These are phyloP conservation scores for Microplitis demolitor DNA, from an alignment of 1,140 invertebrate genomes.

Conservation along the genomic window DNA sequence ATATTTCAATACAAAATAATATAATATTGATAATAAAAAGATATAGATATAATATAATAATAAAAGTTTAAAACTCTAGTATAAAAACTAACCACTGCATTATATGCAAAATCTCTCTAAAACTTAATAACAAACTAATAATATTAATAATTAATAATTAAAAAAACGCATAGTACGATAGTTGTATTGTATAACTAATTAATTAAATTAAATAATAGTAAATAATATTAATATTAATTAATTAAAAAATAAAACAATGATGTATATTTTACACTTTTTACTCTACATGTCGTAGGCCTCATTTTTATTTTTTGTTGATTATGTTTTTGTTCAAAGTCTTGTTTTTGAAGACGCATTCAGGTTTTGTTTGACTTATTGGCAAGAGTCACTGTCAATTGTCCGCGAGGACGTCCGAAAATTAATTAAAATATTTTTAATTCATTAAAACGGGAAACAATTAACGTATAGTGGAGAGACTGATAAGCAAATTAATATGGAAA, in stretches of 20 bases:
- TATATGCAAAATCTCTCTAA: slow-evolving; percentile 39
- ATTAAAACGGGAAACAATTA: not conserved
- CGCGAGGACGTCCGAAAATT: slow-evolving; percentile 10
- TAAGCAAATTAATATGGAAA: not conserved
- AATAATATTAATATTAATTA: slow-evolving; percentile 37
- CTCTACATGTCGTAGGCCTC: slow-evolving; percentile 15
- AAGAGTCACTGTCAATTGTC: slow-evolving; percentile 19
- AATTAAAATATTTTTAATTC: not conserved
- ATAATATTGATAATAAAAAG: slow-evolving; percentile 2
- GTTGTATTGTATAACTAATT: slow-evolving; percentile 18
- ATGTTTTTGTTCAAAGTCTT: not conserved
- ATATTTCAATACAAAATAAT: slow-evolving; percentile 17
- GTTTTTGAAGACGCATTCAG: not conserved
- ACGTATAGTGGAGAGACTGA: not conserved
- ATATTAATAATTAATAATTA: slow-evolving; percentile 36
- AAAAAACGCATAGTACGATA: slow-evolving; percentile 35
- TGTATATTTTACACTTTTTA: slow-evolving; percentile 45
- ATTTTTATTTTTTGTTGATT: not conserved
- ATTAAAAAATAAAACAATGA: slow-evolving; percentile 37
- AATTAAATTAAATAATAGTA: slow-evolving; percentile 25
- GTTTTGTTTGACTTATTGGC: slow-evolving; percentile 20
- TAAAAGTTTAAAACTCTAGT: slow-evolving; percentile 34
- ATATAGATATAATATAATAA: slow-evolving; percentile 24
- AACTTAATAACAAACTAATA: slow-evolving; percentile 29
- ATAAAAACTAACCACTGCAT: slow-evolving; percentile 36